Evolutionary conservation across 2,888 invertebrate genomes (phyloP), one percentile per base, ranked within the genome.

Genomic region (Calephelis perditalis): DNA sequence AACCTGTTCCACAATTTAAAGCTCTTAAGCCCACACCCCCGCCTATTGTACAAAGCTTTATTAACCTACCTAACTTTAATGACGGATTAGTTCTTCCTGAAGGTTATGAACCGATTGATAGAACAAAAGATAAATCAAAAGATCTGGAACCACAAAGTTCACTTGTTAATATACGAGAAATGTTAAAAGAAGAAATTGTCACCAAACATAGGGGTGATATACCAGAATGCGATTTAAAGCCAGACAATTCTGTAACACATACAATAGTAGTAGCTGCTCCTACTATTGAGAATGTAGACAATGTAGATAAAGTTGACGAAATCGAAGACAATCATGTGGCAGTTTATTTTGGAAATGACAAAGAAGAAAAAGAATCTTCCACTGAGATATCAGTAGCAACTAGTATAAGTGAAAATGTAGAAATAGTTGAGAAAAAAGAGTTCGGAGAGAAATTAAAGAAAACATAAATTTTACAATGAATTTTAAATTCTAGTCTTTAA

Each of bases 311-410:
- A 7, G 76, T 91, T 6, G 91, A 84, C n/a, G 84, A 92, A 7
- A 76, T 91, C 5, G 91, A 92, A 59, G 91, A 92, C 43, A 92
- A 92, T 59, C 92, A 92, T 59, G 92, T 93, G 0, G 93, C 93
- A 0, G 79, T 93, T 43, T 93, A 91, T 72, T 93, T 92, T 68
- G 82, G 79, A 56, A 64, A 70, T 55, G 67, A 69, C 68, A 60
- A 77, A 69, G 57, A 67, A 11, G 49, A 62, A 10, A 68, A 70
- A 9, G 87, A 82, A 26, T 78, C 84, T 0, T 86, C 90, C 0
- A 91, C 91, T 0, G 91, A 91, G 70, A 86, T 90, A 55, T 88
- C 91, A 0, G 84, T 90, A 5, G 85, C 87, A 0, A 89, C 89
- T 0, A 90, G 89, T 54, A 87, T 90, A 63, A 91, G 90, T 61